Evolutionary conservation across 2,797 vertebrate genomes (phyloP), one percentile per base, ranked within the genome.

Genomic region (Siniperca scherzeri): DNA sequence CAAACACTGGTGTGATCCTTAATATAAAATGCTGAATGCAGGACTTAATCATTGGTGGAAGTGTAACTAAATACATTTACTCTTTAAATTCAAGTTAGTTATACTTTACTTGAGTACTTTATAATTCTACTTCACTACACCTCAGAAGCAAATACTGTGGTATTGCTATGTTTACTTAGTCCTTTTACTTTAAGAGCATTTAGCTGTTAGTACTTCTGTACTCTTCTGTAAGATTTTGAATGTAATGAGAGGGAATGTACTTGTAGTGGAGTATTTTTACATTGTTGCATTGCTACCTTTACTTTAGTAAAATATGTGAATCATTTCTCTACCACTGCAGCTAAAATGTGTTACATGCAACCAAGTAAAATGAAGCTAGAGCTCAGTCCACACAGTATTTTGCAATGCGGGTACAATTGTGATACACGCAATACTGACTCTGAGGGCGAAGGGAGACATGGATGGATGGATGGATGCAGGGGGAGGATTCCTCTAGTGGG

Each of bases 401-500:
- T 33, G 56, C 22, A 9, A 0, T 7, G 30, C 36, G n/a, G 55
- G 19, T 69, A n/a, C 38, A 40, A 64, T 8, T 53, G 59, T 50
- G 22, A 64, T n/a, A 44, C 44, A 52, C 57, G 11, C 44, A 48
- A 4, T 27, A 19, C 69, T 33, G 2, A 14, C 9, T 52, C 17
- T 53, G 46, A 27, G 22, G 27, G 53, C 46, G 48, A 64, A 71
- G 25, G 56, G 50, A 46, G 55, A 65, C 40, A 27, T 9, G 36
- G 46, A 7, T 10, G 36, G 61, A 52, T n/a, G 60, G 44, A 46
- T 25, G 65, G 52, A n/a, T 40, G 82, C 67, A 56, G 78, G 68
- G 77, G 88, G 78, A 61, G 87, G 73, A 59, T 70, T 72, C 82
- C 76, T 50, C 46, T 22, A 46, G 73, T 40, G 76, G n/a, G 71